Base-by-base conservation (phyloP, 2,113 vertebrate species). In the Atherinomorus stipes region DNA sequence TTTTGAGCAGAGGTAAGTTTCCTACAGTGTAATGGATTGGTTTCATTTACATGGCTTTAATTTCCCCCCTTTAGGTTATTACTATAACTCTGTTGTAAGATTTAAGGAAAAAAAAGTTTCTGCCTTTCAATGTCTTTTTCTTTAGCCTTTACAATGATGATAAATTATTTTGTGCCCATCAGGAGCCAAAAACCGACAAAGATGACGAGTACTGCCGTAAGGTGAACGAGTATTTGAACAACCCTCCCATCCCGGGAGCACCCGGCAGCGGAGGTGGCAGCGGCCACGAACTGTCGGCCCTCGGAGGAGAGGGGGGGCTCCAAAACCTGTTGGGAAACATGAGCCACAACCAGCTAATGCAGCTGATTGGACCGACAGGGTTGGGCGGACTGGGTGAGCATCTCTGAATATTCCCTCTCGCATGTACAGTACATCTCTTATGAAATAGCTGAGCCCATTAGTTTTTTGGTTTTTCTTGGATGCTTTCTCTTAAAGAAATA, bases 261-360 rank as follows among this genome's bases (percentile, higher is more conserved):
- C 64, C 96, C 42, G 96, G 98, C 22, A 94, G 97, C 0, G 95
- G 96, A 0, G 90, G 96, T 0, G 95, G 96, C 0, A 90, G 96
- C 0, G 91, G 96, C 51, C 97, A 98, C 0, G 97, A 99, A 70
- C 95, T 99, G 6, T 98, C 98, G 0, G 97, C 97, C 0, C 90
- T 98, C 0, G 97, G 97, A 77, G 97, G 96, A 80, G 98, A 99
- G 89, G 97, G 98, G 37, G 96, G 98, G 56, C 94, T 99, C 89
- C 98, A 99, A 88, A 99, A 96, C 92, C 96, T 99, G 86, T 91
- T 99, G 93, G 98, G 98, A 80, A 99, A 97, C 76, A 99, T 99
- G 97, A 99, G 97, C 89, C 98, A 98, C 93, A 99, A 98, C 92
- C 98, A 99, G 90, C 95, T 99, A 77, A 98, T 99, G 97, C 98